These are phyloP conservation scores for Danionella dracula DNA, from an alignment of 2,797 vertebrate species.

Conservation along the genomic window DNA sequence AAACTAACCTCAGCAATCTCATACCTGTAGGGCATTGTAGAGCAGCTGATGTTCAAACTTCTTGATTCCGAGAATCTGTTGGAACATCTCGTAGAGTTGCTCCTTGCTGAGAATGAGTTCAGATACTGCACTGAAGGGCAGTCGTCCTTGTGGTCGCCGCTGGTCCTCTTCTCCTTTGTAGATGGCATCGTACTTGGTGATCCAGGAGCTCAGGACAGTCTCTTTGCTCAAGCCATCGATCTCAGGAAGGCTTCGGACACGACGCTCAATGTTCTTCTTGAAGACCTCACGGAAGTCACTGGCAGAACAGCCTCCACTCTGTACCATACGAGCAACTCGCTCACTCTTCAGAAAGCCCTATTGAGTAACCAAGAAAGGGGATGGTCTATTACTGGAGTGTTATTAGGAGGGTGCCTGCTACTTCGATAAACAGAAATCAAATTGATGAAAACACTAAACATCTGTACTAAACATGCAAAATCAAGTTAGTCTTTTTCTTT, in stretches of 20 bases:
- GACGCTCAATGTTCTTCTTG: conserved; percentile 85
- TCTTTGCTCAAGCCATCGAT: conserved; percentile 87
- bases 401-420: too few relatives aligned
- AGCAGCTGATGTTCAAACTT: conserved; percentile 85
- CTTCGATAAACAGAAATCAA: too few relatives aligned
- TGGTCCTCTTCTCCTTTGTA: conserved; percentile 81
- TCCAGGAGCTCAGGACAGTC: conserved; percentile 85
- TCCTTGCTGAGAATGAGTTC: conserved; percentile 88
- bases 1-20: neutral
- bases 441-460: too few relatives aligned
- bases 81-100: conserved; percentile 88
- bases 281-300: conserved; percentile 85
- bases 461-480: too few relatives aligned
- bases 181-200: conserved; percentile 83
- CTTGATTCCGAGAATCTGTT: conserved; percentile 83
- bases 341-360: conserved; percentile 86
- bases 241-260: conserved; percentile 81
- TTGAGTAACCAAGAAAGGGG: conserved; percentile 12
- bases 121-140: conserved; percentile 77
- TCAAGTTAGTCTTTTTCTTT: too few relatives aligned
- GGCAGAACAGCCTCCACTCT: conserved; percentile 81
- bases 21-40: conserved; percentile 85
- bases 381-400: too few relatives aligned
- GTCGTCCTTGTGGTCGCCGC: conserved; percentile 72
- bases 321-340: conserved; percentile 83